A percentile compares a stretch with the other conserved stretches of the same genome.
These are phyloP conservation scores for Meganola albula DNA, from an alignment of 2,888 invertebrate species.

Conservation along the genomic window DNA sequence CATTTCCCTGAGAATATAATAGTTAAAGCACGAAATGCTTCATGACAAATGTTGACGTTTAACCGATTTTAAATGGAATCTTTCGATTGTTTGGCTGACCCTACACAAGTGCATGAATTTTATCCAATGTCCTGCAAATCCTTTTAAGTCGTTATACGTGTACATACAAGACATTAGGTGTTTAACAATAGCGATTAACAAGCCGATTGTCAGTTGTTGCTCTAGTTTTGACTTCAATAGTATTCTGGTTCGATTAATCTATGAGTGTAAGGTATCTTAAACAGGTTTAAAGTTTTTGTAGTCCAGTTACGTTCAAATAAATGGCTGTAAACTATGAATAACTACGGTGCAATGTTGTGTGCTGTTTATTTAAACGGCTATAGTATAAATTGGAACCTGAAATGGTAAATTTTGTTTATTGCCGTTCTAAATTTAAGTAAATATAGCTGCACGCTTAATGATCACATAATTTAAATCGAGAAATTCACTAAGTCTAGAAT, in stretches of 20 bases:
- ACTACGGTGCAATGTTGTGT: conserved; percentile 11
- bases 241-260: conserved; percentile 35
- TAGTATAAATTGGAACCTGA: conserved; percentile 9
- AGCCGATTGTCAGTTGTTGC: conserved; percentile 55
- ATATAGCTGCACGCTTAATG: too few species aligned
- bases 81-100: conserved; percentile 28
- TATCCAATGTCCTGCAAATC: conserved; percentile 31
- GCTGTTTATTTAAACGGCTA: conserved; percentile 15
- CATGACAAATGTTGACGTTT: conserved; percentile 24
- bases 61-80: conserved; percentile 25
- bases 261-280: conserved; percentile 36
- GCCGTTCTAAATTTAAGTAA: background rate
- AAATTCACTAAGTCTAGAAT: too few species aligned
- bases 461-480: too few species aligned
- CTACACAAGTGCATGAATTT: conserved; percentile 32
- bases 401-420: background rate
- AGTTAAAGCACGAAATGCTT: conserved; percentile 6
- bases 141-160: conserved; percentile 54
- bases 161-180: conserved; percentile 47
- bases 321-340: conserved; percentile 17
- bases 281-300: conserved; percentile 34
- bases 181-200: conserved; percentile 62
- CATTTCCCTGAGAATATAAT: conserved; percentile 7
- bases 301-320: conserved; percentile 18
- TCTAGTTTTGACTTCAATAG: conserved; percentile 40